A percentile compares a stretch with the other conserved stretches of the same genome.
These are phyloP conservation scores for Heliconius charithonia DNA, from an alignment of 2,888 invertebrate genomes.

Conservation along the genomic window DNA sequence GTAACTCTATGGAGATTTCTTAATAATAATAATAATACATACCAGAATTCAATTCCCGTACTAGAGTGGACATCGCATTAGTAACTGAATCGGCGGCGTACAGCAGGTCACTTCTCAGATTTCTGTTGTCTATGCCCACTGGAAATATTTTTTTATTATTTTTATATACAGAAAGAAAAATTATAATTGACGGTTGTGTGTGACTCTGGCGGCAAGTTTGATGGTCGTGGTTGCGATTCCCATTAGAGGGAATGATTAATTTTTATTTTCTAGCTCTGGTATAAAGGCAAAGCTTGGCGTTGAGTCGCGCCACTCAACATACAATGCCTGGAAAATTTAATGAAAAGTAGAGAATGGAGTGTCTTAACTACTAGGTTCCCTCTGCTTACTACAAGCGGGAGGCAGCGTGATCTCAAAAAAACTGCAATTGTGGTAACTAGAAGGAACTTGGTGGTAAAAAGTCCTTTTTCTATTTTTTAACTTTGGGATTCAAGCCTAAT, in stretches of 20 bases:
- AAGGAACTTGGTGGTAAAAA: too few relatives aligned
- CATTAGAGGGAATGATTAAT: neutral
- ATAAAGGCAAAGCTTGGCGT: neutral
- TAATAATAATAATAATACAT: slow-evolving; percentile 55
- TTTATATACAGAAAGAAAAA: neutral
- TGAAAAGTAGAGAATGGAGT: neutral
- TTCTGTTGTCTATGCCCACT: slow-evolving; percentile 84
- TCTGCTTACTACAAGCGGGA: too few relatives aligned
- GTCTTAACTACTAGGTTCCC: too few relatives aligned
- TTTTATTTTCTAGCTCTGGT: neutral
- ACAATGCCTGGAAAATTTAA: neutral
- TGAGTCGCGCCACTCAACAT: neutral
- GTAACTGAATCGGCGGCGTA: slow-evolving; percentile 99
- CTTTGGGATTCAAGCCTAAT: too few relatives aligned
- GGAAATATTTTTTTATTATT: slow-evolving; percentile 37
- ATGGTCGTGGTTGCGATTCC: neutral
- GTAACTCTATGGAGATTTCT: neutral
- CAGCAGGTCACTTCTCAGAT: slow-evolving; percentile 92
- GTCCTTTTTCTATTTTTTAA: too few relatives aligned
- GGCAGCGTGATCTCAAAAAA: too few relatives aligned
- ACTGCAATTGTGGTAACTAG: too few relatives aligned
- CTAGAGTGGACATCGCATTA: slow-evolving; percentile 98
- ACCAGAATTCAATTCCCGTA: slow-evolving; percentile 97
- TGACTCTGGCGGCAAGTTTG: neutral
- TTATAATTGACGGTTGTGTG: neutral